Conservation (phyloP, 1,140 invertebrate genomes). For the Bombus superbus region DNA sequence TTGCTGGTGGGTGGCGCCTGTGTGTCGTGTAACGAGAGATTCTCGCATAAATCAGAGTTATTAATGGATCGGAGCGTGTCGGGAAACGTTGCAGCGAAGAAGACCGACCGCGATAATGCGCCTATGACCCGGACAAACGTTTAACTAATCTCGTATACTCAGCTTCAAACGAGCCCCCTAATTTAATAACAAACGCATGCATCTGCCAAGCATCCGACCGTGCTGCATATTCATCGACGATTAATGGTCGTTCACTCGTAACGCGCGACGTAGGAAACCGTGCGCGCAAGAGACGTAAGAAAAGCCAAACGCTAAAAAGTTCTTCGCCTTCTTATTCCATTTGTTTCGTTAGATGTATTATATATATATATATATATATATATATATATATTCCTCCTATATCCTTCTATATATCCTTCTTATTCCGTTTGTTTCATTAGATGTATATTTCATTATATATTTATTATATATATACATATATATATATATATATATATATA, state of each 20-base stretch:
- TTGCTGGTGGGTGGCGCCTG: constrained; percentile 55
- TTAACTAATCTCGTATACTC: constrained; percentile 38
- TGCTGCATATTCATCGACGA: constrained; percentile 33
- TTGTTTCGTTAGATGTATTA: no score
- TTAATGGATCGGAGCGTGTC: constrained; percentile 62
- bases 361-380: no score
- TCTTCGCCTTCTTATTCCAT: no score
- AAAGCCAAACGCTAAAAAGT: no score
- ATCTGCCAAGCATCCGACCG: neutral
- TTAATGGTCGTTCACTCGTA: constrained; percentile 28
- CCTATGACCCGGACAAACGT: constrained; percentile 41
- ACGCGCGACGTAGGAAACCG: neutral
- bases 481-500: no score
- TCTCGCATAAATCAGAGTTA: constrained; percentile 69
- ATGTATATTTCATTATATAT: no score
- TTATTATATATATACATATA: no score
- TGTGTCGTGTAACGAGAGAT: constrained; percentile 64
- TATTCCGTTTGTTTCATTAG: no score
- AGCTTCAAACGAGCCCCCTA: constrained; percentile 19
- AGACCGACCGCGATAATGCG: constrained; percentile 38
- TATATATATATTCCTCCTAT: no score
- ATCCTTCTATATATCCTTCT: no score
- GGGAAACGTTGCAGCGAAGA: constrained; percentile 41
- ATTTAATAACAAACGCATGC: constrained; percentile 47
- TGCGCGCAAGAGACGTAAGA: no score